These are phyloP conservation scores for Castor canadensis DNA, from an alignment of 2,113 vertebrate species.

Conservation along the genomic window DNA sequence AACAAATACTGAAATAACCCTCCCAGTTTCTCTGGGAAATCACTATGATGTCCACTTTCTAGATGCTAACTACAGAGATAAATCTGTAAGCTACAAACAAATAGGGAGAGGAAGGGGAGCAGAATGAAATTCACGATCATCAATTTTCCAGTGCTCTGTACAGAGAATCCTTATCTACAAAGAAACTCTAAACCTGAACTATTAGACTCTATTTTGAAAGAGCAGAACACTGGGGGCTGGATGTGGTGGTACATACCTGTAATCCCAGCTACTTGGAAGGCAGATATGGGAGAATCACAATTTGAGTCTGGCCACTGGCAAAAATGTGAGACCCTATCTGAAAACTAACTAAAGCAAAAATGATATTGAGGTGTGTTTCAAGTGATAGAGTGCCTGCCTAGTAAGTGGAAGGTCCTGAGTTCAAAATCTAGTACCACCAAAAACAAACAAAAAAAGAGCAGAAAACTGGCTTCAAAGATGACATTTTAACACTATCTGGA, in stretches of 20 bases:
- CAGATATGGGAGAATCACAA: no score
- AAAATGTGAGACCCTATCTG: no score
- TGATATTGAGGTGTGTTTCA: no score
- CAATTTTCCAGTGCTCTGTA: constrained; percentile 29
- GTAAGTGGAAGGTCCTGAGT: no score
- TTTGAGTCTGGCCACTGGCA: no score
- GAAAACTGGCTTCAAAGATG: not conserved
- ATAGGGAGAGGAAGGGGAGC: not conserved
- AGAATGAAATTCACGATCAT: constrained; percentile 20
- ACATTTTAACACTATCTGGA: constrained; percentile 1
- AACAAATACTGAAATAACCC: not conserved
- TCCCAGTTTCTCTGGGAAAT: constrained; percentile 36
- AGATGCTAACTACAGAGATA: constrained; percentile 50
- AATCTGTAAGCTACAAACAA: not conserved
- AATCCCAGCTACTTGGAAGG: no score
- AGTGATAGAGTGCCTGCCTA: no score
- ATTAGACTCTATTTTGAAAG: not conserved
- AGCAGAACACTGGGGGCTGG: not conserved
- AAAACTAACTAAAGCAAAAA: no score
- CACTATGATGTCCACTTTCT: not conserved
- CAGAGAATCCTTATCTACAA: constrained; percentile 25
- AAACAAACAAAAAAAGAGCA: not conserved
- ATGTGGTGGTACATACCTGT: no score
- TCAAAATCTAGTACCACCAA: no score
- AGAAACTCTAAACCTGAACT: not conserved